Percentiles rank a stretch among this genome's conserved stretches.
Evolutionary conservation across 2,797 vertebrate species (phyloP).

Genomic region (Diplodus puntazzo): DNA sequence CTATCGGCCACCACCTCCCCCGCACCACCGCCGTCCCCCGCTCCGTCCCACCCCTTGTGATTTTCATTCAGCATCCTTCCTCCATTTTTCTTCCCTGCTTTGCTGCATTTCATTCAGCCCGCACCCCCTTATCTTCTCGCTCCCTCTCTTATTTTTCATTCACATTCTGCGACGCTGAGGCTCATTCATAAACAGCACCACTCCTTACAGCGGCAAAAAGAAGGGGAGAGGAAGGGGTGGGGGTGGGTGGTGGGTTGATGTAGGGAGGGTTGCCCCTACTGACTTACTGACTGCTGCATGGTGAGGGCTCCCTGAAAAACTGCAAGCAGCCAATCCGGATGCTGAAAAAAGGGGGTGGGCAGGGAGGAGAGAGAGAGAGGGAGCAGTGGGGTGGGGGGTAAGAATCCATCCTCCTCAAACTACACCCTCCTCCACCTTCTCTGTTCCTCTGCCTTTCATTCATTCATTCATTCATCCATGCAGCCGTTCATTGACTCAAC

Average conservation of each 20-base stretch:
- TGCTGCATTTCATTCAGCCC: constrained; percentile 73
- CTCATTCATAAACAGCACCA: constrained; percentile 86
- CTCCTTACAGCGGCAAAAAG: constrained; percentile 81
- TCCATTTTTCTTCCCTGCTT: constrained; percentile 48
- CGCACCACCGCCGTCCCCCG: constrained; percentile 2
- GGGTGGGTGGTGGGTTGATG: background rate
- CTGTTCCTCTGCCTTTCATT: constrained; percentile 41
- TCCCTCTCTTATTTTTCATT: constrained; percentile 74
- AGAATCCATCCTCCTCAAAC: constrained; percentile 29
- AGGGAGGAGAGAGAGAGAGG: background rate
- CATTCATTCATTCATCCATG: constrained; percentile 47
- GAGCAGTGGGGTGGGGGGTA: background rate
- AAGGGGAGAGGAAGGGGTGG: constrained; percentile 3
- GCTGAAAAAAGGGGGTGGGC: constrained; percentile 36
- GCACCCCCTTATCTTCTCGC: constrained; percentile 44
- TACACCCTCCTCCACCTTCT: constrained; percentile 35
- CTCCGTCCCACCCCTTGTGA: constrained; percentile 36
- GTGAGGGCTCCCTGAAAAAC: constrained; percentile 72
- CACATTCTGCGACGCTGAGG: constrained; percentile 75
- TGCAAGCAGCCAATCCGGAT: constrained; percentile 63
- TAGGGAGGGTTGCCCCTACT: constrained; percentile 76
- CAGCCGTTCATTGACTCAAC: constrained; percentile 51
- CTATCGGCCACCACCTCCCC: constrained; percentile 5
- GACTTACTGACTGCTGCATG: constrained; percentile 78
- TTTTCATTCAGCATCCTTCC: constrained; percentile 67